Conservation (phyloP, 2,797 vertebrate genomes). For the Schizothorax lantsangensis region DNA sequence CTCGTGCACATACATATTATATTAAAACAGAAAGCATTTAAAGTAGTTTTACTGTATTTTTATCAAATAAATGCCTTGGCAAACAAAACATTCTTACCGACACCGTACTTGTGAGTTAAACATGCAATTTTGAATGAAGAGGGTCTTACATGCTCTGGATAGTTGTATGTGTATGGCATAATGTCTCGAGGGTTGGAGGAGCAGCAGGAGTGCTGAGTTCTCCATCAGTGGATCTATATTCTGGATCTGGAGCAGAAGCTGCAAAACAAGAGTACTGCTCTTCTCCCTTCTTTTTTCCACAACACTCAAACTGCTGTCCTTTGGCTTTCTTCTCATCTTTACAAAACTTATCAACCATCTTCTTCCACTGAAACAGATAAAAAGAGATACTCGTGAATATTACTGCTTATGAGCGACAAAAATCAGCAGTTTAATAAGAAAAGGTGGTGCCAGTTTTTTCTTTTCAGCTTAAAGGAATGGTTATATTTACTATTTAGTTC, state of each 20-base stretch:
- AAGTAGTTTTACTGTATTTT: neutral
- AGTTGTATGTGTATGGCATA: conserved; percentile 71
- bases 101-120: neutral
- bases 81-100: neutral
- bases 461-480: neutral
- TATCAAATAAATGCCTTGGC: neutral
- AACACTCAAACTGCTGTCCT: conserved; percentile 66
- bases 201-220: neutral
- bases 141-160: conserved; percentile 71
- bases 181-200: conserved; percentile 44
- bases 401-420: neutral
- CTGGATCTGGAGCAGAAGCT: conserved; percentile 64
- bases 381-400: neutral
- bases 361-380: conserved; percentile 72
- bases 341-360: conserved; percentile 75
- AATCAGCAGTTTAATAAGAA: neutral
- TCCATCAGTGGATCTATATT: conserved; percentile 60
- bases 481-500: neutral
- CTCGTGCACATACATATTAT: neutral
- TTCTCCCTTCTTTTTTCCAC: conserved; percentile 37
- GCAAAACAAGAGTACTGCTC: conserved; percentile 72
- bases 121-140: neutral
- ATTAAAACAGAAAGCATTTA: neutral
- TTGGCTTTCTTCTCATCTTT: conserved; percentile 18
- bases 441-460: neutral